These are phyloP conservation scores for Caenorhabditis briggsae DNA, from an alignment of 1,140 invertebrate species.

Conservation along the genomic window DNA sequence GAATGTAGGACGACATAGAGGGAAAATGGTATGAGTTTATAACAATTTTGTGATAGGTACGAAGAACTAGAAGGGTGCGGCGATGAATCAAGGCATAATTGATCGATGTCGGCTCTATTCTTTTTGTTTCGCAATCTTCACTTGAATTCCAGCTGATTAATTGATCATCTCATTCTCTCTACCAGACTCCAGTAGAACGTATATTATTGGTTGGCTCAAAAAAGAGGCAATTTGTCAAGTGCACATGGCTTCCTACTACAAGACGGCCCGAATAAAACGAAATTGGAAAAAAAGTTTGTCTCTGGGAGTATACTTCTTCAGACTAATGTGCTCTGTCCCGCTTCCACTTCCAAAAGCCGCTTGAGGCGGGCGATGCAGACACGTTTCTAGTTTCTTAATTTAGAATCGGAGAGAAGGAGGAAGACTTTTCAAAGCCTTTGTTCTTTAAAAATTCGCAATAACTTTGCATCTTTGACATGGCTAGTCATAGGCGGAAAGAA, in stretches of 20 bases:
- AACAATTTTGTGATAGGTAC: too few relatives aligned
- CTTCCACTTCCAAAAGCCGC: neutral
- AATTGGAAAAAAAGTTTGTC: slow-evolving; percentile 51
- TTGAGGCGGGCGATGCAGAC: neutral
- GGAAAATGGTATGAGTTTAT: too few relatives aligned
- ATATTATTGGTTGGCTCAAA: slow-evolving; percentile 14
- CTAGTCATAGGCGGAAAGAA: too few relatives aligned
- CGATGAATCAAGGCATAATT: too few relatives aligned
- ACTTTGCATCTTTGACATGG: too few relatives aligned
- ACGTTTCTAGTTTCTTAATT: neutral
- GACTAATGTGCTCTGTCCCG: slow-evolving; percentile 1
- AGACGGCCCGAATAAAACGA: slow-evolving; percentile 36
- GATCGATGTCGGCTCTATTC: neutral
- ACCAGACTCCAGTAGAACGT: slow-evolving; percentile 21
- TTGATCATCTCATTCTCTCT: neutral
- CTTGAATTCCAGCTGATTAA: neutral
- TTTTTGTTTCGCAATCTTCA: neutral
- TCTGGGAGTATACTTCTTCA: slow-evolving; percentile 9
- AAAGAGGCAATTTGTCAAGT: slow-evolving; percentile 46
- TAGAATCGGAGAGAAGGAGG: neutral
- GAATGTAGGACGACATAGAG: too few relatives aligned
- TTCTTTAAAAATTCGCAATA: too few relatives aligned
- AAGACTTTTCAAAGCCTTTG: too few relatives aligned
- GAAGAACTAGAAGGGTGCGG: too few relatives aligned
- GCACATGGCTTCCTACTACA: slow-evolving; percentile 22